phyloP scores from a whole-genome alignment of 2,113 vertebrate species.

The Hymenochirus boettgeri region DNA sequence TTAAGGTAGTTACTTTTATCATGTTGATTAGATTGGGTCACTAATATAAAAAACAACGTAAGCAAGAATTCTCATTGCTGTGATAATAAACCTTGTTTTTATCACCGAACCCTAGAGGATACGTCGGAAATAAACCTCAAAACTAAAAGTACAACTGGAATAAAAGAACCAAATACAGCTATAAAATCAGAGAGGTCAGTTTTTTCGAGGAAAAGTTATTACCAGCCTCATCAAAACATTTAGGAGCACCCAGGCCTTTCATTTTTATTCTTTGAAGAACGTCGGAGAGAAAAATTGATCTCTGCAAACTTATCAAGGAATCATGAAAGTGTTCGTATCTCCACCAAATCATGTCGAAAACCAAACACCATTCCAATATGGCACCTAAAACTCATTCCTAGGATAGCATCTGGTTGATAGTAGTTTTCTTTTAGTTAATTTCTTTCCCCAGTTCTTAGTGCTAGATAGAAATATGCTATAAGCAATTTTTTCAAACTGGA shows the following conservation, averaged over 20 bases:
- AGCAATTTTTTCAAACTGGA: too few species aligned
- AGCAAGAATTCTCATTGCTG: constrained; percentile 11
- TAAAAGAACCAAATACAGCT: constrained; percentile 20
- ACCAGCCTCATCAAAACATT: neutral
- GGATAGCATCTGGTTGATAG: too few species aligned
- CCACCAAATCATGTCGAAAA: too few species aligned
- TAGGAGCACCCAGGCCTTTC: neutral
- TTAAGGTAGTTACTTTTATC: constrained; percentile 39
- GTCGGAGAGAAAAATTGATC: neutral
- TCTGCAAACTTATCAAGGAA: neutral
- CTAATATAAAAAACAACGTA: constrained; percentile 34
- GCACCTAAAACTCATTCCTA: too few species aligned
- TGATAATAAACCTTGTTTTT: constrained; percentile 40
- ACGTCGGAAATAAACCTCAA: constrained; percentile 16
- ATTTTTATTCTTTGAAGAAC: neutral
- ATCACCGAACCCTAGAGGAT: constrained; percentile 26
- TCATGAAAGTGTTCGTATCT: too few species aligned
- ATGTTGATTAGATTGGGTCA: constrained; percentile 37
- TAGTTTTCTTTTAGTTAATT: too few species aligned
- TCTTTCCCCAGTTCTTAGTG: too few species aligned
- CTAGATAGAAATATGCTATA: too few species aligned
- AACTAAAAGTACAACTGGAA: constrained; percentile 30
- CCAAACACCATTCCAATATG: too few species aligned
- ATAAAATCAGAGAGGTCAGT: constrained; percentile 1
- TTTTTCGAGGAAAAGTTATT: constrained; percentile 9